Evolutionary conservation across 2,888 invertebrate genomes (phyloP).

Genomic region (Tholera decimalis): DNA sequence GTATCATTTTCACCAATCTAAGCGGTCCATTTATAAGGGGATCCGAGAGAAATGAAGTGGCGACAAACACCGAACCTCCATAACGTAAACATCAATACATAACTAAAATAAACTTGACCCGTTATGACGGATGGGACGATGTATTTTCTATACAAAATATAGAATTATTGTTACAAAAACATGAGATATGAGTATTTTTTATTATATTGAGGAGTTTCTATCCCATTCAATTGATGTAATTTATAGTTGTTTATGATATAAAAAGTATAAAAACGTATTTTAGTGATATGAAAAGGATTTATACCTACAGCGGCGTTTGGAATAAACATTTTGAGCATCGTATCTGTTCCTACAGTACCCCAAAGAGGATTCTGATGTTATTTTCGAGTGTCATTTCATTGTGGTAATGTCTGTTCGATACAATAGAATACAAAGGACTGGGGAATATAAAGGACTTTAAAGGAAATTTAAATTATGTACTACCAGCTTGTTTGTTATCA

Average conservation of each 20-base stretch:
- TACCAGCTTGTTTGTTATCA: conserved; percentile 11
- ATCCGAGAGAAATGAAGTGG: conserved; percentile 61
- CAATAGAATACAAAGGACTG: conserved; percentile 40
- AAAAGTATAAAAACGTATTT: conserved; percentile 37
- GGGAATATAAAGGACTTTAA: conserved; percentile 22
- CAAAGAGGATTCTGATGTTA: conserved; percentile 39
- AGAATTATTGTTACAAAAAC: conserved; percentile 54
- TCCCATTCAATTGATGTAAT: conserved; percentile 40
- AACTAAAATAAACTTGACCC: conserved; percentile 61
- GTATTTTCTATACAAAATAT: conserved; percentile 56
- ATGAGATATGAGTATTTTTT: conserved; percentile 54
- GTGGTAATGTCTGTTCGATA: conserved; percentile 40
- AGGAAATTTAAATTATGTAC: conserved; percentile 33
- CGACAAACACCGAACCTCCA: conserved; percentile 53
- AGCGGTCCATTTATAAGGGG: conserved; percentile 61
- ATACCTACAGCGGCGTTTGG: conserved; percentile 10
- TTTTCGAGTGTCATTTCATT: conserved; percentile 48
- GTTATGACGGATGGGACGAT: conserved; percentile 53
- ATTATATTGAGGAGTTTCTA: conserved; percentile 35
- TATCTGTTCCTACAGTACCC: conserved; percentile 16
- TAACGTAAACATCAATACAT: conserved; percentile 62
- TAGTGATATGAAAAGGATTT: conserved; percentile 22
- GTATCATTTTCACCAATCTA: conserved; percentile 58
- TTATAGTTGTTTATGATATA: conserved; percentile 50
- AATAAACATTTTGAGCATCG: conserved; percentile 27